Conservation (phyloP, 2,888 invertebrate species). For the Eupelmus urozonus region DNA sequence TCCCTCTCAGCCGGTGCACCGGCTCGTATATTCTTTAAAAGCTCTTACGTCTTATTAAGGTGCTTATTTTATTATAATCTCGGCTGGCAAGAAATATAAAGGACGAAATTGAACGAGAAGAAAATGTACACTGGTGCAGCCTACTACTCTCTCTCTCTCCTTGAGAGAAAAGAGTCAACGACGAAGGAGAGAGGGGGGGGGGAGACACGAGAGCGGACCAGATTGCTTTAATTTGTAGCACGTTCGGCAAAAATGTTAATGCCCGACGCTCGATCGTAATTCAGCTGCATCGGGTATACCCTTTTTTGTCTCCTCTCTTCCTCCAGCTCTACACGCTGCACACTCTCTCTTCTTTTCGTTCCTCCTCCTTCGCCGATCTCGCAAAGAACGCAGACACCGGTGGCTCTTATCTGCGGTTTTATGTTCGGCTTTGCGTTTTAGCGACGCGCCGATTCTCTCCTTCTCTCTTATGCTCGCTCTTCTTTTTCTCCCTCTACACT, state of each 20-base stretch:
- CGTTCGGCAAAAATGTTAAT: constrained; percentile 74
- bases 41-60: constrained; percentile 56
- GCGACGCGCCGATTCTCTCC: constrained; percentile 59
- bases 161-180: constrained; percentile 56
- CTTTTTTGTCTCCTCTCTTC: constrained; percentile 47
- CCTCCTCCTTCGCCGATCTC: constrained; percentile 50
- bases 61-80: constrained; percentile 56
- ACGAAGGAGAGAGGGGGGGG: constrained; percentile 40
- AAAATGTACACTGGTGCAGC: constrained; percentile 8
- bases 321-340: constrained; percentile 34
- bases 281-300: constrained; percentile 65
- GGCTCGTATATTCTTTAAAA: constrained; percentile 40
- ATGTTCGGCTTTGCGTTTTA: constrained; percentile 73
- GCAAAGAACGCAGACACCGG: constrained; percentile 62
- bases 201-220: constrained; percentile 67
- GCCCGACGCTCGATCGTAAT: constrained; percentile 73
- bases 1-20: not conserved
- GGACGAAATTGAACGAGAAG: constrained; percentile 49
- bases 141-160: constrained; percentile 6
- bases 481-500: not conserved
- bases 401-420: constrained; percentile 74
- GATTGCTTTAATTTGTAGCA: constrained; percentile 75
- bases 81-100: constrained; percentile 44
- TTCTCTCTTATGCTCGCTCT: constrained; percentile 22
- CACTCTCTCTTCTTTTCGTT: constrained; percentile 42